Conservation (phyloP, 2,888 invertebrate species). For the Yponomeuta cagnagella region DNA sequence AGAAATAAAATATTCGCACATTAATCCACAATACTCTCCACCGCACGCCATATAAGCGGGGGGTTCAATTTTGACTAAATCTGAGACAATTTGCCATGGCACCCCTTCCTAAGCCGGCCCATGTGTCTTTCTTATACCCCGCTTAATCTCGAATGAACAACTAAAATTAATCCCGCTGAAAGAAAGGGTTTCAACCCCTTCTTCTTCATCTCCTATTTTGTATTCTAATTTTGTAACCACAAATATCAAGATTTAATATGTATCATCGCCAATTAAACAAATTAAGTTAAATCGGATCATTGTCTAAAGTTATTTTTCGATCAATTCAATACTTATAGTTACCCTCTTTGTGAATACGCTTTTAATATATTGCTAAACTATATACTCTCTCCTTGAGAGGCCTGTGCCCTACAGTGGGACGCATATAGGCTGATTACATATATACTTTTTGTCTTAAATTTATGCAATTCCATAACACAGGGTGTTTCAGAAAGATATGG, state of each 20-base stretch:
- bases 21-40: slow-evolving; percentile 70
- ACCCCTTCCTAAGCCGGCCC: slow-evolving; percentile 70
- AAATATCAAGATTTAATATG: not conserved
- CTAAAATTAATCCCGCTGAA: slow-evolving; percentile 72
- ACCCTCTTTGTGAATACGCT: too few species aligned
- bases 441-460: too few species aligned
- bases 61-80: slow-evolving; percentile 69
- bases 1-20: slow-evolving; percentile 60
- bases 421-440: too few species aligned
- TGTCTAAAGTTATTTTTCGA: too few species aligned
- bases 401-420: too few species aligned
- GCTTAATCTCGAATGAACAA: slow-evolving; percentile 74
- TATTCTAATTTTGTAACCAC: not conserved
- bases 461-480: too few species aligned
- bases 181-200: slow-evolving; percentile 67
- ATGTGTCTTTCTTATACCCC: slow-evolving; percentile 74
- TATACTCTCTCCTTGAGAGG: too few species aligned
- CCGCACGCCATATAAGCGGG: slow-evolving; percentile 71
- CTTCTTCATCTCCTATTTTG: not conserved
- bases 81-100: slow-evolving; percentile 71
- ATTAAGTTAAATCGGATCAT: too few species aligned
- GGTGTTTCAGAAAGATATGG: too few species aligned
- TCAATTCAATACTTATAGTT: too few species aligned
- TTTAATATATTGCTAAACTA: too few species aligned
- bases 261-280: too few species aligned